Evolutionary conservation across 2,888 invertebrate genomes (phyloP), one percentile per base, ranked within the genome.

Genomic region (Xylota sylvarum): DNA sequence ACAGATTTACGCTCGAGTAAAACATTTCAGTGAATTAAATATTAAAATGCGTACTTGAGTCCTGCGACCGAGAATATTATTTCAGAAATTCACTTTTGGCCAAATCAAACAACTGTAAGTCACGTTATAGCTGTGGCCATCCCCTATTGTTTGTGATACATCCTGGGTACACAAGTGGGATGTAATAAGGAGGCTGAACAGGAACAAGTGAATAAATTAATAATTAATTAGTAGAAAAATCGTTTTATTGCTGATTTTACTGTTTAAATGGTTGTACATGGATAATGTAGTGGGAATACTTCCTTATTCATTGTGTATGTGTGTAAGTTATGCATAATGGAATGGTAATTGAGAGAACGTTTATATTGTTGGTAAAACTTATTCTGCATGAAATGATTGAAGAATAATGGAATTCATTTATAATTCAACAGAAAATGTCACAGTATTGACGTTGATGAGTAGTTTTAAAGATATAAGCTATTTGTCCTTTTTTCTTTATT

Each of bases 31-130:
- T 19, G 60, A 60, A 40, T 60, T 60, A 40, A 60, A 40, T 60
- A 60, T 60, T 40, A 19, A 60, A 60, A 60, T 23, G 1, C 27
- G n/a, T 17, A 37, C 35, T 58, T 10, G 23, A 23, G n/a, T 60
- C 19, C 40, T 35, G n/a, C 60, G 1, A 7, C 23, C 23, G 40
- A 17, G 60, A 12, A 7, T 60, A 40, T 40, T 60, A 40, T 60
- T 60, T 40, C 40, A 40, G 12, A 60, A 60, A 60, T 60, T 23
- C 40, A 40, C 40, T 60, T 37, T 37, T 37, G 37, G 17, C 4
- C 58, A 19, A 35, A 58, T 40, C 60, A 60, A 60, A 60, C 60
- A 60, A 19, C 7, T n/a, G 60, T 5, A 19, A 40, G 40, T 40
- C 23, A n/a, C n/a, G 14, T 40, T 40, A 12, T 40, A 40, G 23